Evolutionary conservation across 2,797 vertebrate genomes (phyloP).

Genomic region (Eutrigla gurnardus): DNA sequence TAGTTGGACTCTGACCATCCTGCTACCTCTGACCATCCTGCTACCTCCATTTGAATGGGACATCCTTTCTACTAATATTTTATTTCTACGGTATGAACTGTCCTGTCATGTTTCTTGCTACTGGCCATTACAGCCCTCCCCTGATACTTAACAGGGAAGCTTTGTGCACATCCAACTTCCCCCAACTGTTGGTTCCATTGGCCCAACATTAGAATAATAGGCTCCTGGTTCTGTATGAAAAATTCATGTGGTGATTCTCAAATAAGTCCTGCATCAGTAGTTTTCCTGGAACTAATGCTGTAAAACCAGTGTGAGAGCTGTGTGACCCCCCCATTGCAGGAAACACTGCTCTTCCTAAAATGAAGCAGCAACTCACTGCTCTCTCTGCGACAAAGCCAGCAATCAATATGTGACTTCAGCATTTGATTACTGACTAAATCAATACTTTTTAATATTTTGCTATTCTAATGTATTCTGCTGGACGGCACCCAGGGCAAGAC

Average conservation of each 20-base stretch:
- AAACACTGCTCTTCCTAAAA: conserved; percentile 26
- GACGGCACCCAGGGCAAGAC: conserved; percentile 71
- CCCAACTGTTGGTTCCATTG: not conserved
- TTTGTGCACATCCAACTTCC: not conserved
- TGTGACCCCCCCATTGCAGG: not conserved
- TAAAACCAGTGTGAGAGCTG: not conserved
- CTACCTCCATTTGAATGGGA: too few relatives aligned
- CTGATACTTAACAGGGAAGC: not conserved
- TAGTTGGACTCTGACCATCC: too few relatives aligned
- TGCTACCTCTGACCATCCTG: too few relatives aligned
- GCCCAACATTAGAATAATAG: not conserved
- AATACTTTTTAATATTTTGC: conserved; percentile 88
- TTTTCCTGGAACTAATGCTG: not conserved
- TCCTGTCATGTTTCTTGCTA: not conserved
- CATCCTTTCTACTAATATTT: too few relatives aligned
- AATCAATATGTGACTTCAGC: conserved; percentile 86
- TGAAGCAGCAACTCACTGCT: conserved; percentile 75
- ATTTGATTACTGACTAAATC: conserved; percentile 91
- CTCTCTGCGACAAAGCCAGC: conserved; percentile 82
- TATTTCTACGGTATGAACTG: too few relatives aligned
- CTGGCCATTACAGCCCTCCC: not conserved
- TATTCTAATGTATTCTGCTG: conserved; percentile 84
- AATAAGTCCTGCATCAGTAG: not conserved
- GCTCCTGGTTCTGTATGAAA: not conserved
- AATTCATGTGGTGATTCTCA: too few relatives aligned